Percentiles rank a stretch among this genome's conserved stretches.
Conservation (phyloP, 2,797 vertebrate species). For the Glossophaga mutica region DNA sequence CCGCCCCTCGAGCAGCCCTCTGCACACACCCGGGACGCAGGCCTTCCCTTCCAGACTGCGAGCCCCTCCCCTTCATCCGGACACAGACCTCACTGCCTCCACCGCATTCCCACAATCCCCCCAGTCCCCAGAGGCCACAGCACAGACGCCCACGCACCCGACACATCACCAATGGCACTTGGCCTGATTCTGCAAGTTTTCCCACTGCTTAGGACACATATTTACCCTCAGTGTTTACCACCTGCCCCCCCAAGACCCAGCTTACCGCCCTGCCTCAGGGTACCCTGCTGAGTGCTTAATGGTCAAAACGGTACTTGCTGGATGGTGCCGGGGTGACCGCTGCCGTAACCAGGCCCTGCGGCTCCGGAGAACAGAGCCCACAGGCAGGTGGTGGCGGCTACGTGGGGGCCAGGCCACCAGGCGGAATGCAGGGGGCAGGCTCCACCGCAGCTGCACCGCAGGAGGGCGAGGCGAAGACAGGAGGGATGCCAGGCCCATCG, state of each 20-base stretch:
- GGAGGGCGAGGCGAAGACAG: neutral
- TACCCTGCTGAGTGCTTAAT: neutral
- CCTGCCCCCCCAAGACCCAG: neutral
- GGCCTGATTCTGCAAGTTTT: neutral
- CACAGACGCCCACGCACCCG: fast-evolving
- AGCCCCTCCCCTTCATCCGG: neutral
- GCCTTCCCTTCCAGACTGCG: neutral
- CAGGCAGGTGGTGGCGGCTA: too few species aligned
- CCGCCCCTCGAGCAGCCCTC: fast-evolving
- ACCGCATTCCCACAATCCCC: neutral
- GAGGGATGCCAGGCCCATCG: fast-evolving
- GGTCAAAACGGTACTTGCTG: neutral
- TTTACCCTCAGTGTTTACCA: neutral
- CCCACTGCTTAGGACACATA: neutral
- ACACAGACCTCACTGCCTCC: neutral
- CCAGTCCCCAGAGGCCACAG: neutral
- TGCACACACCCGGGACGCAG: neutral
- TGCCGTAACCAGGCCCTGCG: fast-evolving
- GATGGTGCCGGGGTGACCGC: neutral
- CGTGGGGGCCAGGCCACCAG: too few species aligned
- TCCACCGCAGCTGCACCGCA: fast-evolving
- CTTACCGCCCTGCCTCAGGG: neutral
- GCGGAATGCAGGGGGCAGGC: neutral
- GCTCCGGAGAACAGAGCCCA: neutral
- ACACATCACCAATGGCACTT: fast-evolving